phyloP scores from a whole-genome alignment of 2,888 invertebrate genomes.

The Spialia ferax region DNA sequence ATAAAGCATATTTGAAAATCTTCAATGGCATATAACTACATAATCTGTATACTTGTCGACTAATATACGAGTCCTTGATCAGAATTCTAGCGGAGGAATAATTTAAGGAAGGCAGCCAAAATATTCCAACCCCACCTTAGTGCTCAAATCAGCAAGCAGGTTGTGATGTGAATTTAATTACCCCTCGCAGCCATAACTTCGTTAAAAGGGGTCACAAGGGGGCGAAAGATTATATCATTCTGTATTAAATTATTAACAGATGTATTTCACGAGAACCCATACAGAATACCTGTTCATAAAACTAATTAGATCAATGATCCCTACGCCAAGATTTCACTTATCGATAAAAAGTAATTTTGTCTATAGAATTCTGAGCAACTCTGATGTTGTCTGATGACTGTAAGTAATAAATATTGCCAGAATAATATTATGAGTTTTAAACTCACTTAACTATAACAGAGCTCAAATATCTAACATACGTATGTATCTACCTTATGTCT shows the following conservation, averaged over 20 bases:
- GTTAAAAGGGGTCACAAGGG: neutral
- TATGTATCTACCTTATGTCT: neutral
- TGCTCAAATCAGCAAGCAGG: neutral
- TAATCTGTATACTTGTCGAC: too few relatives aligned
- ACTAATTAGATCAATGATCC: too few relatives aligned
- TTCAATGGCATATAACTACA: too few relatives aligned
- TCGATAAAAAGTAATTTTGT: too few relatives aligned
- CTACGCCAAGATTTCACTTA: too few relatives aligned
- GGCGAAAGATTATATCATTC: neutral
- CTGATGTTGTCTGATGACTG: too few relatives aligned
- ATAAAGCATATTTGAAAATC: too few relatives aligned
- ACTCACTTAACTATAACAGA: too few relatives aligned
- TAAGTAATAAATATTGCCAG: too few relatives aligned
- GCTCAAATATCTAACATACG: neutral
- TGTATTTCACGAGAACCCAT: neutral
- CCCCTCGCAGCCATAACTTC: neutral
- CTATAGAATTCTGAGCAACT: too few relatives aligned
- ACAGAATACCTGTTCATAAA: neutral
- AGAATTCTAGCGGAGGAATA: neutral
- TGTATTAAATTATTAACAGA: neutral
- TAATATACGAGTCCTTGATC: too few relatives aligned
- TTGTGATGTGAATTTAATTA: conserved; percentile 3
- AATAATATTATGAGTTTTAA: too few relatives aligned
- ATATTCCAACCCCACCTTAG: neutral
- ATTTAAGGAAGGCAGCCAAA: neutral